A percentile compares a stretch with the other conserved stretches of the same genome.
phyloP scores from a whole-genome alignment of 92 coral and sea anemone genomes.

The Bergia sp. region DNA sequence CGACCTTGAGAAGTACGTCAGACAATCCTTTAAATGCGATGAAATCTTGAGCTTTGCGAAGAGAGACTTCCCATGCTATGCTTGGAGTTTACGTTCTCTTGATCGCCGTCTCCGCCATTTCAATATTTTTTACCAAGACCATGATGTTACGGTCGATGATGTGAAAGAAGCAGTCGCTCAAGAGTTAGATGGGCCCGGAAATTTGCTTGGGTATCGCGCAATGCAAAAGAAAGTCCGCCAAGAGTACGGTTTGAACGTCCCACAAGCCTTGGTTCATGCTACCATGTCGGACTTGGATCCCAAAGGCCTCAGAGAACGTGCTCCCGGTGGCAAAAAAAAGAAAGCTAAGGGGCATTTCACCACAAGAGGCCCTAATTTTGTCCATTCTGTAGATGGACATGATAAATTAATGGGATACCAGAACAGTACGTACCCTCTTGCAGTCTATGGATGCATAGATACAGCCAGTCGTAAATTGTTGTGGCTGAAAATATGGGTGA shows the following conservation, averaged over 20 bases:
- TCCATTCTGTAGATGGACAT: conserved; percentile 55
- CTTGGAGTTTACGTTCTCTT: conserved; percentile 9
- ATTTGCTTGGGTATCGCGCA: not conserved
- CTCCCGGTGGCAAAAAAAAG: conserved; percentile 34
- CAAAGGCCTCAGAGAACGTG: conserved; percentile 51
- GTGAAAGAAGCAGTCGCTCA: conserved; percentile 17
- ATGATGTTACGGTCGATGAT: conserved; percentile 17
- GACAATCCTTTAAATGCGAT: not conserved
- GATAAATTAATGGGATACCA: conserved; percentile 59
- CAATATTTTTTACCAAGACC: conserved; percentile 11
- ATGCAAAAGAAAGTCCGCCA: too few relatives aligned
- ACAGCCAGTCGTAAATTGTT: conserved; percentile 49
- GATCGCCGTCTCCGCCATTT: conserved; percentile 11
- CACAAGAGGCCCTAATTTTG: conserved; percentile 50
- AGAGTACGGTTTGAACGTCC: too few relatives aligned
- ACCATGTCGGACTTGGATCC: conserved; percentile 57
- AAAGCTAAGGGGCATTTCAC: conserved; percentile 45
- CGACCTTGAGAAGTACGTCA: conserved; percentile 15
- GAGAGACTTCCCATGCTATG: conserved; percentile 17
- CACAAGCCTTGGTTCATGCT: not conserved
- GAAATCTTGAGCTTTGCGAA: conserved; percentile 19
- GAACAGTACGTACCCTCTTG: conserved; percentile 51
- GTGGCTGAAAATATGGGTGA: conserved; percentile 49
- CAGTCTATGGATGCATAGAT: conserved; percentile 53
- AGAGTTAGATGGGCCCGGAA: conserved; percentile 16